Evolutionary conservation across 1,140 invertebrate genomes (phyloP), one percentile per base, ranked within the genome.

Genomic region (Drosophila equinoxialis): DNA sequence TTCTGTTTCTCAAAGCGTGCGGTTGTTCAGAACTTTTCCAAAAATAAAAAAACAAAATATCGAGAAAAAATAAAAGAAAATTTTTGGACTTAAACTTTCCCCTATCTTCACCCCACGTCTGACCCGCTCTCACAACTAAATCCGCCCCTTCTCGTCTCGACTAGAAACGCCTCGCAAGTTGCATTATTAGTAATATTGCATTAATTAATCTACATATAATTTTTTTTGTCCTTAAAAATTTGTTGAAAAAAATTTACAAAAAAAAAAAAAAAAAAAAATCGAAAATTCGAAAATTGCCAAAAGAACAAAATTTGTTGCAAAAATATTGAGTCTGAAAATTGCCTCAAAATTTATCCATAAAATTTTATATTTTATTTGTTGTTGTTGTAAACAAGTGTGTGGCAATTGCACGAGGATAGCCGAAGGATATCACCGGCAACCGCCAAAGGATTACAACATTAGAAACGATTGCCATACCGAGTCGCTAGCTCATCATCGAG

Each of bases 141-240:
- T 20, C 10, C 13, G 26, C 14, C 55, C 65, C 66, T 70, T 68
- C 68, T 63, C 45, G 71, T 65, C 74, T 65, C 78, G 69, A 65
- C 80, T 68, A 23, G 45, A 51, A 51, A 23, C 45, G 45, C 45
- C 45, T 77, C 76, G 68, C 71, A 82, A 85, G 71, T 84, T 87
- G 83, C 84, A 87, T 87, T 87, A 87, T 87, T 87, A 87, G 83
- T 87, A 87, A 87, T 87, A 89, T 87, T 87, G 83, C 83, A 87
- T 87, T 87, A 51, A 23, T 23, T 23, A 23, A 51, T 87, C 65
- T 67, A 58, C 10, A 39, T 39, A 39, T 39, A 39, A 39, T 77
- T 66, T 74, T 74, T 84, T 62, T 81, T 65, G 45, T 51, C 17
- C 45, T 51, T 51, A 51, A 51, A 51, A 23, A 23, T 10, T 65